Evolutionary conservation across 2,888 invertebrate species (phyloP), one percentile per base, ranked within the genome.

Genomic region (Artemia sinica): DNA sequence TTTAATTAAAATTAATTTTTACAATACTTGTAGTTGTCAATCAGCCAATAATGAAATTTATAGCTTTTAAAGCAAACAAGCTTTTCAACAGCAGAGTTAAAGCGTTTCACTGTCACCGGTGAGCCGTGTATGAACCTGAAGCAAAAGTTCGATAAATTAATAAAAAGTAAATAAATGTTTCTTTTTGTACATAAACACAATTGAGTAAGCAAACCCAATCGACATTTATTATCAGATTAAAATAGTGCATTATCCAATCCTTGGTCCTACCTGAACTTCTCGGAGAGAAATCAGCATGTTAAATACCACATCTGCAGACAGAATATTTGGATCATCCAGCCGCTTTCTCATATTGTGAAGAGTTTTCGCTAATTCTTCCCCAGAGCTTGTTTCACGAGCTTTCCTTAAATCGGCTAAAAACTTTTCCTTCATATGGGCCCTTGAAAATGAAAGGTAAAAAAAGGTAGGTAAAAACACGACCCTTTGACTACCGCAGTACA

Each of bases 401-500:
- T 93, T 92, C 48, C 96, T 85, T 58, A 98, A 80, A 78, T 98
- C 98, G 8, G 87, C 83, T 67, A 97, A 81, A 80, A 98, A 98
- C 79, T 96, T 96, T 78, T 98, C 97, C 78, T 95, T 93, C 81
- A 94, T 89, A 76, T 95, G 94, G 0, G 92, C 91, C 79, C 93
- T 94, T 77, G 65, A 78, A 78, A 71, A 72, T 72, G 18, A 58
- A 7, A 13, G 8, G 11, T 2, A 41, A 49, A 69, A 18, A 28
- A 41, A 67, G n/a, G 50, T 13, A 28, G 4, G 14, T 14, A 52
- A 52, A 13, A 52, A 14, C n/a, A 52, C 14, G 3, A 13, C 13
- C 58, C 58, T 52, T 52, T n/a, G 13, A 28, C 28, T 28, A 28
- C 28, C 28, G 4, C 28, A 28, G 28, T 4, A 28, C 28, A 28